Conservation (phyloP, 1,140 invertebrate species). For the Diachasmimorpha longicaudata region DNA sequence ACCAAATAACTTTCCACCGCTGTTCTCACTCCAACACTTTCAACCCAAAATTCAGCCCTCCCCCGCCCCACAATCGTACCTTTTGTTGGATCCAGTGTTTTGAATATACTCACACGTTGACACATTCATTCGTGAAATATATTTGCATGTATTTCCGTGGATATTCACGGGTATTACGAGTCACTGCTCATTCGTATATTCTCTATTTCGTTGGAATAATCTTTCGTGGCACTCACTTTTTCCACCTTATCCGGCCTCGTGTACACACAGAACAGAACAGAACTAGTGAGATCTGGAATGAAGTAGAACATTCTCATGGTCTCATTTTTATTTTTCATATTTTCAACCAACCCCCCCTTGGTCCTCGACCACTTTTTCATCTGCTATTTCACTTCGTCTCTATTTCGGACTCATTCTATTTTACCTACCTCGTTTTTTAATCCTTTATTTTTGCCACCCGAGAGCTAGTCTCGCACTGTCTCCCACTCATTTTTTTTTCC, state of each 20-base stretch:
- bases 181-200: background rate
- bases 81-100: background rate
- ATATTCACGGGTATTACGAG: background rate
- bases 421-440: background rate
- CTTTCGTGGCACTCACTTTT: conserved; percentile 4
- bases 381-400: background rate
- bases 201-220: conserved; percentile 10
- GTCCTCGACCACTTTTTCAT: background rate
- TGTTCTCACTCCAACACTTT: background rate
- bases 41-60: background rate
- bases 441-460: background rate
- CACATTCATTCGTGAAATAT: conserved; percentile 4
- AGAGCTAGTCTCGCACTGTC: background rate
- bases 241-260: background rate
- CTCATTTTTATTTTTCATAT: background rate
- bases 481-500: background rate
- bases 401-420: background rate
- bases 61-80: background rate
- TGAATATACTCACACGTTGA: background rate
- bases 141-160: background rate
- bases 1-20: conserved; percentile 36
- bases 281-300: background rate
- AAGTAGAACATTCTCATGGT: background rate
- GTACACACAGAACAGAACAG: background rate
- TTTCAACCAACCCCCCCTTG: background rate